Base-by-base conservation (phyloP, 1,140 invertebrate genomes). In the Aricia agestis region DNA sequence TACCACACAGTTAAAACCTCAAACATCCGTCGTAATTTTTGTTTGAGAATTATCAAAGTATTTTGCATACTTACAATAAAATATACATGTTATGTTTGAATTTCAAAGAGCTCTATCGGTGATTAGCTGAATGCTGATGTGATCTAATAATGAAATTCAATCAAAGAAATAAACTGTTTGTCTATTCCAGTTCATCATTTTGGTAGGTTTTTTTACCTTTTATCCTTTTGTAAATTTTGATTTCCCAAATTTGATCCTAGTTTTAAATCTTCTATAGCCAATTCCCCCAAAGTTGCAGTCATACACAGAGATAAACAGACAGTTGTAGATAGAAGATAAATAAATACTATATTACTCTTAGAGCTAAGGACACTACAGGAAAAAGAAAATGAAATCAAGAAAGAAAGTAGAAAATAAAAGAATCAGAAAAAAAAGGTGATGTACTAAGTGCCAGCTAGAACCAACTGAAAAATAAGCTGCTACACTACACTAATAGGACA, bases 381-480 rank as follows among this genome's bases (percentile, higher is more conserved):
- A 63, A 63, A 63, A 63, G 59, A 19, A 63, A 65, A 74, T 76
- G 69, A 63, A 82, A 76, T 71, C 81, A 83, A 83, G 70, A 74
- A 72, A 81, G 72, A 75, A 82, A 85, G 78, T 41, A 36, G 32
- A 41, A 83, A 88, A 86, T 71, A 74, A 85, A 82, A 84, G 84
- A 82, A 75, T 80, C 74, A 78, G 67, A 89, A 91, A 81, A 78
- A 70, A 89, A 89, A 80, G 76, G 87, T 91, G 89, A 82, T 82
- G 74, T 83, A 86, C 80, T 78, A 83, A 89, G 89, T 91, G 89
- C 89, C 82, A 89, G 83, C 89, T 91, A 91, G 82, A 90, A 90
- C 57, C 19, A 89, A 88, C 75, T 61, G 68, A 89, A 86, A 52
- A 84, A 78, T 70, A 89, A 91, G 87, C 87, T 17, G 72, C 85